phyloP scores from a whole-genome alignment of 2,888 invertebrate species.

The Rotaria socialis region DNA sequence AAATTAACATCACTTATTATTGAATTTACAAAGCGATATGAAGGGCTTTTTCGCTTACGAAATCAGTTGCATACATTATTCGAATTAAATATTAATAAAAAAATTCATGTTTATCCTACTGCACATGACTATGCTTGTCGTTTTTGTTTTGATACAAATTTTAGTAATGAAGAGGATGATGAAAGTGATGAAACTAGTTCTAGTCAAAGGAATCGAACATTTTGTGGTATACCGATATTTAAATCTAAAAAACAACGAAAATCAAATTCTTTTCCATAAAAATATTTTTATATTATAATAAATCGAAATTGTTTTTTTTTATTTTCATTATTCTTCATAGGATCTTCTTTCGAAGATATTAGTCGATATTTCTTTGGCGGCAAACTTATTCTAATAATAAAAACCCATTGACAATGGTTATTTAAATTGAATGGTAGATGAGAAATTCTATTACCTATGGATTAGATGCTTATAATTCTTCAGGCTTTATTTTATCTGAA shows the following conservation, averaged over 20 bases:
- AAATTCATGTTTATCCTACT: neutral
- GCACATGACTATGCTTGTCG: neutral
- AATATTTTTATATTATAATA: neutral
- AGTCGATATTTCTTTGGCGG: too few species aligned
- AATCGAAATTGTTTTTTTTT: too few species aligned
- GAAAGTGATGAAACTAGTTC: neutral
- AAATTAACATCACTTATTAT: constrained; percentile 17
- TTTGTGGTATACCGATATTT: constrained; percentile 2
- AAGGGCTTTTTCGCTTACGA: neutral
- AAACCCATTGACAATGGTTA: too few species aligned
- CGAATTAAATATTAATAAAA: neutral
- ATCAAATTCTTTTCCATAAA: neutral
- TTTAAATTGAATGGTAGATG: too few species aligned
- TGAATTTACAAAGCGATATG: neutral
- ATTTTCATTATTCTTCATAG: neutral
- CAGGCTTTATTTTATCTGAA: too few species aligned
- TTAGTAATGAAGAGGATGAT: neutral
- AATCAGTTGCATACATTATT: neutral
- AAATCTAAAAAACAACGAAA: neutral
- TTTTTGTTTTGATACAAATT: constrained; percentile 23
- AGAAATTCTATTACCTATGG: too few species aligned
- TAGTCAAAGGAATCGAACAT: neutral
- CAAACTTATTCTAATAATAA: too few species aligned
- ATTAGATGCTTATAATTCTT: too few species aligned
- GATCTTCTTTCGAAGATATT: too few species aligned